Evolutionary conservation across 2,797 vertebrate genomes (phyloP), one percentile per base, ranked within the genome.

Genomic region (Aselliscus stoliczkanus): DNA sequence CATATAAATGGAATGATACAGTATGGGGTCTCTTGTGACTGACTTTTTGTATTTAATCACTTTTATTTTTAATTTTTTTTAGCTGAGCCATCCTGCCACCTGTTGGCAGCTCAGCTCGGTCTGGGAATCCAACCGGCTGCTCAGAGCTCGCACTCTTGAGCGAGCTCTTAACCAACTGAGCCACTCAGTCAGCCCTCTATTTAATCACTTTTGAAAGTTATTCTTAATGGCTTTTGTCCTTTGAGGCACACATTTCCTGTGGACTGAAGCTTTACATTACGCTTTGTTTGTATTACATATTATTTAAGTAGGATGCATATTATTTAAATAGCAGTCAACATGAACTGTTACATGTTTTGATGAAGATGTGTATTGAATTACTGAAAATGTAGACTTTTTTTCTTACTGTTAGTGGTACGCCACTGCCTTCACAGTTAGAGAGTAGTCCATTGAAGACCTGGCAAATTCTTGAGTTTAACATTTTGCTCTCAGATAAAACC

Each of bases 401-500:
- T 64, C 54, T 93, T 58, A 31, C 1, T 72, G 5, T 21, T 69
- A 31, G 13, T 52, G 23, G 17, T 81, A 73, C 8, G 75, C 14
- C 37, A 62, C 9, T 60, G 7, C 81, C 15, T 91, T 93, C 44
- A 8, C 81, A 77, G 50, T 89, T 17, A 11, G 3, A 70, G 52
- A 85, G 42, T 60, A 95, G 39, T 13, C 58, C n/a, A 21, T 23
- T 93, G 25, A 94, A n/a, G 13, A 88, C 75, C 70, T 69, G 73
- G 31, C 13, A 39, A 80, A 83, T 29, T 20, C 76, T 93, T 23
- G 6, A 42, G 67, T 72, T 94, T 93, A 88, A 29, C 20, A 64
- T 89, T 93, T 87, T 93, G 31, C 52, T 96, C 15, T 96, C 44
- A 81, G n/a, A 4, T 86, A 95, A 91, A 18, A 87, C 23, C 25